Evolutionary conservation across 2,113 vertebrate species (phyloP).

Genomic region (Nothobranchius furzeri): DNA sequence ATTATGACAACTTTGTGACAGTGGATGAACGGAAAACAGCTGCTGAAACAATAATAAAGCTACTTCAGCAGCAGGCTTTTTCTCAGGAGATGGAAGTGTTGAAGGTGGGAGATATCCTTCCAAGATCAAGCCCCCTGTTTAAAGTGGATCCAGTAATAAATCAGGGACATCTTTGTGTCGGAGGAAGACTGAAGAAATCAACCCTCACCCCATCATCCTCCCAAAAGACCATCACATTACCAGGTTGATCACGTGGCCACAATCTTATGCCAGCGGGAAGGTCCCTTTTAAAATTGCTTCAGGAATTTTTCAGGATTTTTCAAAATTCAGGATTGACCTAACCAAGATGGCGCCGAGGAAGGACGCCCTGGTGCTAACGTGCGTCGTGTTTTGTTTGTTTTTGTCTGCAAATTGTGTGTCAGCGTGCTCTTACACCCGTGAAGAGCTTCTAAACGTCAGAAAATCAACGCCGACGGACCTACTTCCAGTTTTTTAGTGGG

Average conservation of each 20-base stretch:
- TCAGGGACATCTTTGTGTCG: not conserved
- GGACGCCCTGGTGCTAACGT: too few relatives aligned
- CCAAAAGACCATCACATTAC: not conserved
- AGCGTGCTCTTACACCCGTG: too few relatives aligned
- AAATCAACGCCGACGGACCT: too few relatives aligned
- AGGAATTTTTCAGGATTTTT: too few relatives aligned
- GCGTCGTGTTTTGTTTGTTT: too few relatives aligned
- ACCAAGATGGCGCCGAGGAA: too few relatives aligned
- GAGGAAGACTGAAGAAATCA: not conserved
- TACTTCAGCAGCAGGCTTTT: not conserved
- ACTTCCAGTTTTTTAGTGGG: too few relatives aligned
- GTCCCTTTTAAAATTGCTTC: too few relatives aligned
- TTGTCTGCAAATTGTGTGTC: too few relatives aligned
- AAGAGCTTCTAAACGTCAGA: too few relatives aligned
- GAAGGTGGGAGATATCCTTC: not conserved
- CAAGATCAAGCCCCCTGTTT: not conserved
- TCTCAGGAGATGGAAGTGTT: accelerated
- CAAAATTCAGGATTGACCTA: too few relatives aligned
- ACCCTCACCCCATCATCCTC: not conserved
- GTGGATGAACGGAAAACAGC: not conserved
- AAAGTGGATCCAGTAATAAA: not conserved
- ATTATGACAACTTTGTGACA: not conserved
- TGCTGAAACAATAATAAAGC: not conserved
- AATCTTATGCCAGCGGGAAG: too few relatives aligned
- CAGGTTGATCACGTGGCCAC: not conserved